Evolutionary conservation across 2,888 invertebrate genomes (phyloP).

Genomic region (Pollenia labialis): DNA sequence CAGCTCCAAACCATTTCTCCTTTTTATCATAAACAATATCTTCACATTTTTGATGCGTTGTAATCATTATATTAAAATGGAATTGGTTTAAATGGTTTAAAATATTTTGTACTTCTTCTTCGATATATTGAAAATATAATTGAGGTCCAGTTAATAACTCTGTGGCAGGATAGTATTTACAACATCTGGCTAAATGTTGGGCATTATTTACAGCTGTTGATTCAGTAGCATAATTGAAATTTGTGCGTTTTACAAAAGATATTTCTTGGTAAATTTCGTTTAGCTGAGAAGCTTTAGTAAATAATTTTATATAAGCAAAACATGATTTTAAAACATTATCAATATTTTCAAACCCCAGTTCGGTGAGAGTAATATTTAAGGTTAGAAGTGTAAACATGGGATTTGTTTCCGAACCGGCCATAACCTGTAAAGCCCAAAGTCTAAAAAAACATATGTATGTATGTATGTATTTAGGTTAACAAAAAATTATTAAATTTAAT

Average conservation of each 20-base stretch:
- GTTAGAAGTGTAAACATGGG: slow-evolving; percentile 91
- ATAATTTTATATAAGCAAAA: slow-evolving; percentile 91
- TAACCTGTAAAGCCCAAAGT: slow-evolving; percentile 90
- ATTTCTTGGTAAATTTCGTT: slow-evolving; percentile 85
- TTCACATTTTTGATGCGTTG: slow-evolving; percentile 80
- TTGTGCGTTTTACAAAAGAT: slow-evolving; percentile 89
- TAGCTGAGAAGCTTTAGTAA: slow-evolving; percentile 84
- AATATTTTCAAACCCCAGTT: slow-evolving; percentile 89
- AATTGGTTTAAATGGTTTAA: slow-evolving; percentile 79
- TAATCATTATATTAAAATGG: slow-evolving; percentile 83
- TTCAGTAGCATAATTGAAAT: slow-evolving; percentile 90
- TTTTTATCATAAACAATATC: slow-evolving; percentile 86
- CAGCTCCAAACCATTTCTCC: slow-evolving; percentile 94
- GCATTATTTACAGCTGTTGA: slow-evolving; percentile 90
- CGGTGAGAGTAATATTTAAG: slow-evolving; percentile 90
- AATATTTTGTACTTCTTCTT: slow-evolving; percentile 84
- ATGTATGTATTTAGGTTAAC: too few species aligned
- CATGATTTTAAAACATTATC: slow-evolving; percentile 90
- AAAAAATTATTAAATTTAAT: neutral
- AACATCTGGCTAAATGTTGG: slow-evolving; percentile 89
- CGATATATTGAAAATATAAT: slow-evolving; percentile 91
- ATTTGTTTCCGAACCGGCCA: slow-evolving; percentile 91
- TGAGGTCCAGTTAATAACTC: slow-evolving; percentile 91
- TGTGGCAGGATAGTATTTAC: slow-evolving; percentile 91
- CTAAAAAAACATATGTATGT: slow-evolving; percentile 84